Base-by-base conservation (phyloP, 1,140 invertebrate genomes). In the Calliopsis andreniformis region DNA sequence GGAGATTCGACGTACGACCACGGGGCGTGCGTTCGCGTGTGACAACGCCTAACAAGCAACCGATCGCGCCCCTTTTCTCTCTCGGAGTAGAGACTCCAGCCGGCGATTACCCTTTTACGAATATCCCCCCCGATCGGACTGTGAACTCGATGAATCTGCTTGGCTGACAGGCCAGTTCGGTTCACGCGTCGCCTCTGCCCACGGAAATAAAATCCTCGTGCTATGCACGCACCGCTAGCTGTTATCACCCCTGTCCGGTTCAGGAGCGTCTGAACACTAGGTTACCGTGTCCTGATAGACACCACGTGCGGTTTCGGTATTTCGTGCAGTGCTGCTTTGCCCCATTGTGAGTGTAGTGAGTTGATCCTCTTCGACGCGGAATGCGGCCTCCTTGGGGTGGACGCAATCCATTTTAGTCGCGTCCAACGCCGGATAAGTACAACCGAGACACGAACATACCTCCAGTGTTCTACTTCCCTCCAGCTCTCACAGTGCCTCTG, bases 401-500 rank as follows among this genome's bases (percentile, higher is more conserved):
- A 63, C 58, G 76, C 63, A 67, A 69, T 66, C 72, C 47, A 76
- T 62, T 82, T 67, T 80, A 82, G 64, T 81, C 72, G 64, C 56
- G 67, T 62, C 55, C 47, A 67, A 61, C 71, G 55, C 56, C 28
- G 77, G 63, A 58, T 61, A 79, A 61, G 69, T 76, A 70, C 78
- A 80, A 53, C 76, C 68, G 73, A 80, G 73, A 79, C 78, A 80
- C 76, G 68, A 83, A 79, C 82, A 73, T 79, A 78, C 66, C 78
- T 77, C 78, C 69, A 59, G 49, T 45, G 73, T 64, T 66, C 18
- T 42, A 49, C 49, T 53, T 49, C 56, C 73, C 49, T 71, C 75
- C 58, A 77, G 35, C 23, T 79, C 70, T 79, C 78, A 68, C 62
- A 82, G 86, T 88, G 87, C 89, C 89, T 87, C 86, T 62, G 80